phyloP scores from a whole-genome alignment of 2,113 vertebrate species.

The Pardalotus punctatus region DNA sequence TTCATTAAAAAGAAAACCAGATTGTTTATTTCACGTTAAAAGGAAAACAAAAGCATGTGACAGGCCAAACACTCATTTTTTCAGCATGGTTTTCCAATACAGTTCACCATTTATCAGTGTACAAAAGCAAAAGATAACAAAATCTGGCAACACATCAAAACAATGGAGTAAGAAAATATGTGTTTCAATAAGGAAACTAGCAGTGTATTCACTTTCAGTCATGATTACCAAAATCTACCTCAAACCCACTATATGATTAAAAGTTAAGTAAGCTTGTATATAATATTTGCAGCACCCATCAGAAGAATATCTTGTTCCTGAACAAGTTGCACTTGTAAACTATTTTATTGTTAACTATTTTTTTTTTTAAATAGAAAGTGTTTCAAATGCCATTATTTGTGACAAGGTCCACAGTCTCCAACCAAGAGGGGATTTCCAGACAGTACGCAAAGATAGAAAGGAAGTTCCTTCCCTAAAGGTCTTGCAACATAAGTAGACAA shows the following conservation, averaged over 20 bases:
- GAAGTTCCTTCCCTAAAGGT: neutral
- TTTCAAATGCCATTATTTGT: neutral
- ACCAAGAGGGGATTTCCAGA: neutral
- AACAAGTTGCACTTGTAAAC: neutral
- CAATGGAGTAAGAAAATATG: neutral
- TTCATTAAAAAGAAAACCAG: neutral
- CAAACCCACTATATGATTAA: neutral
- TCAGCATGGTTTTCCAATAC: neutral
- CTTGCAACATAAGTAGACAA: neutral
- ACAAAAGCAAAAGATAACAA: neutral
- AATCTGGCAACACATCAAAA: neutral
- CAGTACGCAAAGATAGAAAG: accelerated
- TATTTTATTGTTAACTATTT: neutral
- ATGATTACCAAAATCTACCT: neutral
- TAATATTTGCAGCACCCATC: neutral
- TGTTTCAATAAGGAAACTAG: neutral
- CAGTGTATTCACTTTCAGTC: neutral
- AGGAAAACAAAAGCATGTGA: neutral
- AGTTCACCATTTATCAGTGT: neutral
- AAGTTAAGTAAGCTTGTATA: neutral
- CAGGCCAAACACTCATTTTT: neutral
- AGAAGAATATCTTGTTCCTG: neutral
- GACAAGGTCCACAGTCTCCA: neutral
- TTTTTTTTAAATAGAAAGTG: neutral
- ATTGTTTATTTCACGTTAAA: neutral